Evolutionary conservation across 2,888 invertebrate genomes (phyloP).

Genomic region (Lepidocyrtinus sp.): DNA sequence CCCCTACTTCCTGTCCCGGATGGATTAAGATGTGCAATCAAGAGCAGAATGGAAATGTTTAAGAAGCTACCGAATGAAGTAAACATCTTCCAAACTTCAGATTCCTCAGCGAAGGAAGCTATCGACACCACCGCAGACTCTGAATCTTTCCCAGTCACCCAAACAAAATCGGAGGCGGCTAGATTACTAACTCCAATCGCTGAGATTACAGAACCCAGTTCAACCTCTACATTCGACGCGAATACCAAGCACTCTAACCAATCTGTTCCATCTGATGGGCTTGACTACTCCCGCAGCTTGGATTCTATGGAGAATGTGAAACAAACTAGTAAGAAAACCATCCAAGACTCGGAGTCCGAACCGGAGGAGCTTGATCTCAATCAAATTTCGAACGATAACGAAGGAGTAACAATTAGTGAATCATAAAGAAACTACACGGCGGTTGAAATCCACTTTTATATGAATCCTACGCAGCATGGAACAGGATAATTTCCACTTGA

Average conservation of each 20-base stretch:
- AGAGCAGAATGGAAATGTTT: slow-evolving; percentile 47
- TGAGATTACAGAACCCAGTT: slow-evolving; percentile 47
- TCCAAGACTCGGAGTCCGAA: background rate
- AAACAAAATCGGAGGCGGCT: background rate
- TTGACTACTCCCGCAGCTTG: slow-evolving; percentile 23
- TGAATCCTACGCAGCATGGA: no score
- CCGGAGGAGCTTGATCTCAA: background rate
- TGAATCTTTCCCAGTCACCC: slow-evolving; percentile 38
- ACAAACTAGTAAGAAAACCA: background rate
- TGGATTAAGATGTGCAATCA: slow-evolving; percentile 54
- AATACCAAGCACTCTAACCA: slow-evolving; percentile 16
- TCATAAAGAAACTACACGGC: no score
- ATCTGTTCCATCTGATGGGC: slow-evolving; percentile 15
- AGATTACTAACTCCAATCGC: slow-evolving; percentile 36
- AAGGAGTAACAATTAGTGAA: no score
- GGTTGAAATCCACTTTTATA: no score
- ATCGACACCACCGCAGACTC: slow-evolving; percentile 55
- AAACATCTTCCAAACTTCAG: background rate
- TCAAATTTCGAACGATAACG: background rate
- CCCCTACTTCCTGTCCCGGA: slow-evolving; percentile 54
- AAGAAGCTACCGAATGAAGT: slow-evolving; percentile 32
- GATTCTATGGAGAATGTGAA: slow-evolving; percentile 46
- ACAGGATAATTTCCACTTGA: no score
- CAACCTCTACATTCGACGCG: slow-evolving; percentile 40
- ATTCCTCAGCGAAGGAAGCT: background rate